Evolutionary conservation across 1,140 invertebrate species (phyloP).

Genomic region (Drosophila rhopaloa): DNA sequence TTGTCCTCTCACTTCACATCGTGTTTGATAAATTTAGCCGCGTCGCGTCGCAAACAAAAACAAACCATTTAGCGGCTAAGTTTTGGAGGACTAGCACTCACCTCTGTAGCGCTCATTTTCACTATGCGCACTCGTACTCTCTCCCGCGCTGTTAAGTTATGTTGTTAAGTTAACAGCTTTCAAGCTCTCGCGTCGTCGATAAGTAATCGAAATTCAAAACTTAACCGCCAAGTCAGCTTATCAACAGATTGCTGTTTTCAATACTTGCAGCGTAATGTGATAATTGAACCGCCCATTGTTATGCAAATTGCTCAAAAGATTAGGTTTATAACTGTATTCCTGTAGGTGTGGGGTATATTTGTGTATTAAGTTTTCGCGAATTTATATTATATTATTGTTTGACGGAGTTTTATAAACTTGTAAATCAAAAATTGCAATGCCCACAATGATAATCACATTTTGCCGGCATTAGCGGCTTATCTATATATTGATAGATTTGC

Average conservation of each 20-base stretch:
- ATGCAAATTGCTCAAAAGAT: slow-evolving; percentile 5
- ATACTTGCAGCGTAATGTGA: neutral
- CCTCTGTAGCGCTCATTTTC: slow-evolving; percentile 60
- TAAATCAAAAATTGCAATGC: neutral
- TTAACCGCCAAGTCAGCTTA: slow-evolving; percentile 18
- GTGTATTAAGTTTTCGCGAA: neutral
- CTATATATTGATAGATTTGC: neutral
- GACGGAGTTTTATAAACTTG: too few relatives aligned
- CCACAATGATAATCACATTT: neutral
- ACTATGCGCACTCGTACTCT: slow-evolving; percentile 30
- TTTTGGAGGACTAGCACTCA: slow-evolving; percentile 21
- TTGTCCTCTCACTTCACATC: slow-evolving; percentile 2
- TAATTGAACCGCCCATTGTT: neutral
- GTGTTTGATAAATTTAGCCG: slow-evolving; percentile 25
- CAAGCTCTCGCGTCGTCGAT: slow-evolving; percentile 1
- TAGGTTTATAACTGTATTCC: neutral
- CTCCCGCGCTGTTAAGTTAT: slow-evolving; percentile 8
- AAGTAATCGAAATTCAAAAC: slow-evolving; percentile 27
- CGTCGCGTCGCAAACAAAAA: slow-evolving; percentile 28
- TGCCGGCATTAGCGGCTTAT: neutral
- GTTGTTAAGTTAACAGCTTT: slow-evolving; percentile 17
- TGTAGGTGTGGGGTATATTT: neutral
- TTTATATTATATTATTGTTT: too few relatives aligned
- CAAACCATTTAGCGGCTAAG: slow-evolving; percentile 14
- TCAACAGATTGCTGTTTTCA: neutral